Base-by-base conservation (phyloP, 2,113 vertebrate genomes). In the Megatriorchis doriae region DNA sequence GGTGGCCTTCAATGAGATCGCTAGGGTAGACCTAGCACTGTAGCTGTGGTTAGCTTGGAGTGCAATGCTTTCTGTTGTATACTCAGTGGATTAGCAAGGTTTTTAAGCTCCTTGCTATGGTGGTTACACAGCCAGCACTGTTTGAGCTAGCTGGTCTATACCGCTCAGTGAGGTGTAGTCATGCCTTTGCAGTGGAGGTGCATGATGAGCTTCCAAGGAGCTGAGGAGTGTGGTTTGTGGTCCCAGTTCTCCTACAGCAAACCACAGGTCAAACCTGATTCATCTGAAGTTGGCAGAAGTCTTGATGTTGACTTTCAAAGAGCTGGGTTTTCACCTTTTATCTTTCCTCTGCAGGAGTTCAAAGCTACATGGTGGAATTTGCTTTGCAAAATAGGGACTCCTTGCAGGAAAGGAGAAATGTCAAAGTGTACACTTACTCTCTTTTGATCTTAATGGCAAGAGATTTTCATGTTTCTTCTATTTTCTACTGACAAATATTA, bases 391-490 rank as follows among this genome's bases (percentile, higher is more conserved):
- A 13, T 8, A 79, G 53, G 72, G 55, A 55, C 82, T 94, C 59
- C 42, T 62, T 78, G 82, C 75, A 96, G 88, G 90, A 56, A 65
- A 84, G 82, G 47, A 91, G 88, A 94, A 96, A 96, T 96, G 91
- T 96, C 94, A 96, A 31, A 88, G 91, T 74, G 71, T 83, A 32
- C 58, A 21, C 52, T 94, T 4, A 1, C n/a, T 79, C 58, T 75
- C 72, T 68, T 92, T 71, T 96, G 86, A 96, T 97, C 87, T 90
- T 92, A 92, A 94, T 81, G 82, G 83, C 86, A 95, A 92, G 77
- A 94, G 95, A 53, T 92, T 91, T 93, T 94, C 31, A 29, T 81
- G 55, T 84, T 84, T 81, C 66, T 89, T 91, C 47, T 78, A 1
- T 91, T 91, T 94, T 75, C 88, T 89, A 16, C 86, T 74, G 88